phyloP scores from a whole-genome alignment of 2,888 invertebrate genomes.

The Pegoplata infirma region DNA sequence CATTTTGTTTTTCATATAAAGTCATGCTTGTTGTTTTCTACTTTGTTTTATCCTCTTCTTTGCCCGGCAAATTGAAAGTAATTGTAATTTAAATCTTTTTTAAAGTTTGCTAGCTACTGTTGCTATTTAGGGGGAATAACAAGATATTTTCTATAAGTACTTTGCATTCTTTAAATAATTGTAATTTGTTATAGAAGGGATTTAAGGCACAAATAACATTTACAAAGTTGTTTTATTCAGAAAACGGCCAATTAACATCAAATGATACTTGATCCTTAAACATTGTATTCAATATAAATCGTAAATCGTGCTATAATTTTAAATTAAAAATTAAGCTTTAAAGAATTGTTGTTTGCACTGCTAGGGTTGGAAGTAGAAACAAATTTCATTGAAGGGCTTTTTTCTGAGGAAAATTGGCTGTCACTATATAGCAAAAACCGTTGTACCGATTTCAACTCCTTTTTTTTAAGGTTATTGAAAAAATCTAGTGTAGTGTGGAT shows the following conservation, averaged over 20 bases:
- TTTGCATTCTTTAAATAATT: background rate
- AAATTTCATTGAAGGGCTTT: too few species aligned
- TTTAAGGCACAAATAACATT: background rate
- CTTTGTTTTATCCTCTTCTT: background rate
- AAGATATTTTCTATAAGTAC: background rate
- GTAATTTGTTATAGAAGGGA: background rate
- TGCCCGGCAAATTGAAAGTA: slow-evolving; percentile 1
- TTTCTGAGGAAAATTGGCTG: too few species aligned
- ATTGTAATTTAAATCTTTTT: slow-evolving; percentile 55
- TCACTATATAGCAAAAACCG: too few species aligned
- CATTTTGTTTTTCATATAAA: background rate
- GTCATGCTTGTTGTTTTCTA: background rate
- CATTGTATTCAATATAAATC: background rate
- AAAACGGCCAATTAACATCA: background rate
- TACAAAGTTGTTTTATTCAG: background rate
- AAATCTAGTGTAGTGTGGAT: too few species aligned
- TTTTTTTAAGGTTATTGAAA: too few species aligned
- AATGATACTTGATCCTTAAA: background rate
- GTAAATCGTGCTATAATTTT: too few species aligned
- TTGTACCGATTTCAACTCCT: too few species aligned
- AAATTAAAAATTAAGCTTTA: background rate
- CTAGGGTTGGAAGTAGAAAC: too few species aligned
- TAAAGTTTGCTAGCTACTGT: slow-evolving; percentile 24
- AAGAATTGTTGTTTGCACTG: too few species aligned
- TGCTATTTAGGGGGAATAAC: background rate